phyloP scores from a whole-genome alignment of 23 tunicate genomes.

The Corella eumyota region DNA sequence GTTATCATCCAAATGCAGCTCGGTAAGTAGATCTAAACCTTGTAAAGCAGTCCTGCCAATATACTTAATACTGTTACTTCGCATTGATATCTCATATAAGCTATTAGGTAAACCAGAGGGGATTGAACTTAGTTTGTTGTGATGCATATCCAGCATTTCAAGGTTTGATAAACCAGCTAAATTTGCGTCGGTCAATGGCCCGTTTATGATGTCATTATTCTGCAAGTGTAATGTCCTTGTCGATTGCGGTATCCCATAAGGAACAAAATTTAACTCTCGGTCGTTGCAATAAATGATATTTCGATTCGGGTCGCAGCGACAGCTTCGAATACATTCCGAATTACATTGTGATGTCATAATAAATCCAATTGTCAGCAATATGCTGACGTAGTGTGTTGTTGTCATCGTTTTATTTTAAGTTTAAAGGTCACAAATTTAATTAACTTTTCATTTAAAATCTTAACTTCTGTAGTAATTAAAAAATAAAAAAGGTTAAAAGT shows the following conservation, averaged over 20 bases:
- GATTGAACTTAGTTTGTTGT: conserved; percentile 32
- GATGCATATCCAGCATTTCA: conserved; percentile 17
- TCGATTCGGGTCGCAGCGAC: conserved; percentile 59
- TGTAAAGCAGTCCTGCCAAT: conserved; percentile 22
- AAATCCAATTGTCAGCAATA: too few relatives aligned
- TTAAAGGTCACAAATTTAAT: too few relatives aligned
- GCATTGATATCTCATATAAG: conserved; percentile 8
- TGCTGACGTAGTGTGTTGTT: too few relatives aligned
- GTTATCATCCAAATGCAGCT: conserved; percentile 52
- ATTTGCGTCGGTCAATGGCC: conserved; percentile 23
- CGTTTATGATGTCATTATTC: conserved; percentile 47
- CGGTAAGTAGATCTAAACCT: conserved; percentile 18
- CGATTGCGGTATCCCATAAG: conserved; percentile 66
- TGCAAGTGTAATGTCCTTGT: conserved; percentile 37
- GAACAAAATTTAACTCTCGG: conserved; percentile 20
- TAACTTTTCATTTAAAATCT: too few relatives aligned
- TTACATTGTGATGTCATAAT: too few relatives aligned
- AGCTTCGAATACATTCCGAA: conserved; percentile 42
- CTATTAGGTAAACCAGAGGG: conserved; percentile 50
- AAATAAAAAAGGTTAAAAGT: too few relatives aligned
- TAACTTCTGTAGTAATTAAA: too few relatives aligned
- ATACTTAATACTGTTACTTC: conserved; percentile 27
- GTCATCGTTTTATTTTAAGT: too few relatives aligned
- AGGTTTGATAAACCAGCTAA: conserved; percentile 11
- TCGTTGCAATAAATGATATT: conserved; percentile 55